A percentile compares a stretch with the other conserved stretches of the same genome.
Evolutionary conservation across 2,797 vertebrate genomes (phyloP).

Genomic region (Tokudaia muenninki): DNA sequence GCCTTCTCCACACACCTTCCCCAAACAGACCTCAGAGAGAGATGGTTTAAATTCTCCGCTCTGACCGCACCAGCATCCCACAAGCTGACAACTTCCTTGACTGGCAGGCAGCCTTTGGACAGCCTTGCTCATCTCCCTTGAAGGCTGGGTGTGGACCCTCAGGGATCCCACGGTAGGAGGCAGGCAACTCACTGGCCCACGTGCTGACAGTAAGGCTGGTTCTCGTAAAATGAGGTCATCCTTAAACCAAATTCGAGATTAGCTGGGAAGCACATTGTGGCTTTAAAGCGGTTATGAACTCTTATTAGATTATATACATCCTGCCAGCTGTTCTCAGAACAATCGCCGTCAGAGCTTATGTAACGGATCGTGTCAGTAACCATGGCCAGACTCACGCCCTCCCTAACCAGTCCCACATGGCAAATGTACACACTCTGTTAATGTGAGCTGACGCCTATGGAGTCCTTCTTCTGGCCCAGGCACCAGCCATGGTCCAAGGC

Average conservation of each 20-base stretch:
- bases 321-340: slow-evolving; percentile 54
- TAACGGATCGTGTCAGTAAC: not conserved
- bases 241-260: not conserved
- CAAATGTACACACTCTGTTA: rapidly evolving
- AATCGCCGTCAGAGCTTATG: rapidly evolving
- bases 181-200: rapidly evolving
- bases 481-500: rapidly evolving
- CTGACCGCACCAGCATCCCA: rapidly evolving
- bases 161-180: not conserved
- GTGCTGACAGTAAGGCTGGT: not conserved
- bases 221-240: slow-evolving; percentile 48
- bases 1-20: rapidly evolving
- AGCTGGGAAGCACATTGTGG: not conserved
- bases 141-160: not conserved
- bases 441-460: rapidly evolving
- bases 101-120: not conserved
- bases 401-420: slow-evolving; percentile 39
- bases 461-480: not conserved
- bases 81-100: not conserved
- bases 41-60: not conserved
- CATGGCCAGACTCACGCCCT: not conserved
- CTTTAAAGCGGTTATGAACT: slow-evolving; percentile 20
- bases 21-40: not conserved
- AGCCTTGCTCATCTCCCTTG: not conserved
- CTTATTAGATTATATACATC: slow-evolving; percentile 12